Percentiles rank a stretch among this genome's conserved stretches.
Conservation (phyloP, 2,888 invertebrate genomes). For the Cordilura impudica region DNA sequence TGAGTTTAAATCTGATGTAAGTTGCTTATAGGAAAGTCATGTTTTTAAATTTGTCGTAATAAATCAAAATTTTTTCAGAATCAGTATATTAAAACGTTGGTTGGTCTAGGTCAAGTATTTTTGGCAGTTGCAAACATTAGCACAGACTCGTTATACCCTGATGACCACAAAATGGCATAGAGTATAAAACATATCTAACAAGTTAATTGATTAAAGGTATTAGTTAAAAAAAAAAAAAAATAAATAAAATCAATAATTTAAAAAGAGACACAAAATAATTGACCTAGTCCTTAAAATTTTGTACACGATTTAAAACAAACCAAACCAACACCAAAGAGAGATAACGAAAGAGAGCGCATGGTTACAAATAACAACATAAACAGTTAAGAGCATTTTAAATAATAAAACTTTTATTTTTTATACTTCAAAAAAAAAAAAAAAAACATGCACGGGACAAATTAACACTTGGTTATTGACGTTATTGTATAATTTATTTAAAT, state of each 20-base stretch:
- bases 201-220: constrained; percentile 22
- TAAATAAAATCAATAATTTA: constrained; percentile 29
- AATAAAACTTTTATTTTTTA: not conserved
- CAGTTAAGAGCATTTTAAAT: not conserved
- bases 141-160: too few relatives aligned
- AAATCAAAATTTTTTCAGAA: too few relatives aligned
- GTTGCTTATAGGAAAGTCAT: too few relatives aligned
- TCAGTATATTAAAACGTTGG: too few relatives aligned
- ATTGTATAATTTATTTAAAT: not conserved
- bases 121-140: too few relatives aligned
- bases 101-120: too few relatives aligned
- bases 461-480: constrained; percentile 21
- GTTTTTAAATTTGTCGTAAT: too few relatives aligned
- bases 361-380: not conserved
- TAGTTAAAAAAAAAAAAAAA: not conserved
- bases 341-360: constrained; percentile 33
- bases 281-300: constrained; percentile 54
- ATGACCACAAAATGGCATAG: too few relatives aligned
- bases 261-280: constrained; percentile 25
- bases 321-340: constrained; percentile 9
- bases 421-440: not conserved
- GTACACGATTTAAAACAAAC: not conserved
- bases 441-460: constrained; percentile 13
- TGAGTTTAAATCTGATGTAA: too few relatives aligned
- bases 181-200: not conserved